Evolutionary conservation across 2,113 vertebrate genomes (phyloP).

Genomic region (Numenius arquata): DNA sequence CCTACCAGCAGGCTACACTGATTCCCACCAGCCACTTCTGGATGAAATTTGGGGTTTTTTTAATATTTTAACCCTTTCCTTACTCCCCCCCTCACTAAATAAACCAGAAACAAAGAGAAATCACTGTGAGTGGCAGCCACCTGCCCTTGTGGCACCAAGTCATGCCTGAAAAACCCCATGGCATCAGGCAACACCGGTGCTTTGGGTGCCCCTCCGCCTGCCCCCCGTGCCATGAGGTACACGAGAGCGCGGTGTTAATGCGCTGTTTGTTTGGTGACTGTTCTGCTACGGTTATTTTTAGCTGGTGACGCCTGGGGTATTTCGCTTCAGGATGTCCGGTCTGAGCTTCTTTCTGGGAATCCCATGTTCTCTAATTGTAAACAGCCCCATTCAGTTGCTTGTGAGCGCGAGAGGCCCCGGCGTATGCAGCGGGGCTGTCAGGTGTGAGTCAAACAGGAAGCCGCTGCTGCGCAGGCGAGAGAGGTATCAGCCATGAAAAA

Average conservation of each 20-base stretch:
- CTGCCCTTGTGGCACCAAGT: not conserved
- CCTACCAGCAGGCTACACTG: rapidly evolving
- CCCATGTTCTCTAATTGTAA: conserved; percentile 76
- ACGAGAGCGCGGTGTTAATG: not conserved
- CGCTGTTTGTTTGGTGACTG: conserved; percentile 21
- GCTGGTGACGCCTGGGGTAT: conserved; percentile 73
- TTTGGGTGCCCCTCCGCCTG: not conserved
- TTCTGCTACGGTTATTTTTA: conserved; percentile 73
- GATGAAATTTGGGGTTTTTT: not conserved
- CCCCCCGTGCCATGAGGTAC: not conserved
- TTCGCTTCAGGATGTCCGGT: conserved; percentile 79
- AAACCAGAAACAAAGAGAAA: not conserved
- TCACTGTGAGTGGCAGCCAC: not conserved
- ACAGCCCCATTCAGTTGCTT: conserved; percentile 71
- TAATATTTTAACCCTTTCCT: not conserved
- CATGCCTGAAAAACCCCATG: not conserved
- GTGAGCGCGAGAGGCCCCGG: not conserved
- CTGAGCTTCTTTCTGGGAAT: conserved; percentile 82
- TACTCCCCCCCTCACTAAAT: rapidly evolving
- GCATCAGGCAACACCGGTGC: not conserved
- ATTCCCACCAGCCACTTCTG: not conserved
- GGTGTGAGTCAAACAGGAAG: conserved; percentile 81
- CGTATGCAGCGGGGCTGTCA: not conserved
- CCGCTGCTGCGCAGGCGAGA: not conserved
- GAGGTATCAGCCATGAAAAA: rapidly evolving